Percentiles rank a stretch among this genome's conserved stretches.
Evolutionary conservation across 2,797 vertebrate genomes (phyloP).

Genomic region (Xerus rutilus): DNA sequence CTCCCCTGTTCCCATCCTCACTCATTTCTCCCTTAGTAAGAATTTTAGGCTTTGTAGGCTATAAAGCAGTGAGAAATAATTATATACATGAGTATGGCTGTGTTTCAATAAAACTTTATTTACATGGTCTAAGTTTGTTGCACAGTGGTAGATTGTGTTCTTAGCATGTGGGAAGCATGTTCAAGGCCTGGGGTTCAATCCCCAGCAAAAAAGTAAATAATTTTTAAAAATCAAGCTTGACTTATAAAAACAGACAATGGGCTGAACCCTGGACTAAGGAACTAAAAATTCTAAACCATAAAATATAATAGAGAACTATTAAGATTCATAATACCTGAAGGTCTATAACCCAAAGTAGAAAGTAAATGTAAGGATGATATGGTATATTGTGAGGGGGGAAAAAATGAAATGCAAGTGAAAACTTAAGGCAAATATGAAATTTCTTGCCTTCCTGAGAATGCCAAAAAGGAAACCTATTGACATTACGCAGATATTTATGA

Average conservation of each 20-base stretch:
- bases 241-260: not conserved
- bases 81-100: not conserved
- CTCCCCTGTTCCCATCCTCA: not conserved
- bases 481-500: not conserved
- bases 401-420: not conserved
- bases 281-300: not conserved
- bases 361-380: not conserved
- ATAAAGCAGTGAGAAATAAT: not conserved
- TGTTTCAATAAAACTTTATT: not conserved
- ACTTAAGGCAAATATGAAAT: not conserved
- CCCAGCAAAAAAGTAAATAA: not conserved
- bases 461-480: not conserved
- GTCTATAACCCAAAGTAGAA: not conserved
- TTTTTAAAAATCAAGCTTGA: not conserved
- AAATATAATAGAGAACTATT: slow-evolving; percentile 4
- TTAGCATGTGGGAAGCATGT: not conserved
- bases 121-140: not conserved
- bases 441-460: not conserved
- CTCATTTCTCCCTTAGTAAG: not conserved
- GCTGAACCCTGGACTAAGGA: not conserved
- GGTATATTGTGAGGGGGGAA: not conserved
- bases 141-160: not conserved
- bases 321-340: not conserved
- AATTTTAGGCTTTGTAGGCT: not conserved
- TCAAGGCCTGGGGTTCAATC: too few species aligned